phyloP scores from a whole-genome alignment of 1,140 invertebrate genomes.

The Bactericera cockerelli region DNA sequence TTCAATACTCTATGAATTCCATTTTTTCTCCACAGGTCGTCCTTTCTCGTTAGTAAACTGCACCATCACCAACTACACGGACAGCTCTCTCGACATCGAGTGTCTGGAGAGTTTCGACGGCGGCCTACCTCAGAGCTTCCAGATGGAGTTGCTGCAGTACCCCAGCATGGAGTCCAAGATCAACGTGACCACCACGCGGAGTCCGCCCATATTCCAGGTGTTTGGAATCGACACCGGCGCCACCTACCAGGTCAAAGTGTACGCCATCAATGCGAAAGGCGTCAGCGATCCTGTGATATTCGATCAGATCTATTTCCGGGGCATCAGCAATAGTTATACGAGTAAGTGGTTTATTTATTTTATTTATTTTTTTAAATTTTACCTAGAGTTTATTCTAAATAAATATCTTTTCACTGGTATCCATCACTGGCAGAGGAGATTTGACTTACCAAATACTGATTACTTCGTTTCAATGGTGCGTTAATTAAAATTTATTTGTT shows the following conservation, averaged over 20 bases:
- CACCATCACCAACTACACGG: conserved; percentile 62
- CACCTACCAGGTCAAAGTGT: conserved; percentile 49
- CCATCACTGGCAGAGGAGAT: no score
- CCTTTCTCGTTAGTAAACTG: conserved; percentile 44
- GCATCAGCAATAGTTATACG: not conserved
- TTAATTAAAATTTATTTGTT: no score
- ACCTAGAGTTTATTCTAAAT: no score
- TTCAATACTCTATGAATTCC: no score
- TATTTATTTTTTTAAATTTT: no score
- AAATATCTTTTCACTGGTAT: no score
- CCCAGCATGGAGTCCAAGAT: conserved; percentile 29
- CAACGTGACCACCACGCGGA: conserved; percentile 36
- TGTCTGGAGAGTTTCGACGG: conserved; percentile 47
- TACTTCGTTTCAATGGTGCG: no score
- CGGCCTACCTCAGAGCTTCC: conserved; percentile 55
- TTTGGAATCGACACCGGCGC: conserved; percentile 44
- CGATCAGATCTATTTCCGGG: conserved; percentile 3
- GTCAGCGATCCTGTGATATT: conserved; percentile 43
- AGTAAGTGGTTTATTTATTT: not conserved
- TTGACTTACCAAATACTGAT: no score
- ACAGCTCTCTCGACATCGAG: conserved; percentile 47
- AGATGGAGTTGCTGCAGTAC: conserved; percentile 45
- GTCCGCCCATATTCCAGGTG: conserved; percentile 45
- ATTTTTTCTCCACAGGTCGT: conserved; percentile 30
- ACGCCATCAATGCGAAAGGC: conserved; percentile 54